Evolutionary conservation across 2,888 invertebrate genomes (phyloP).

Genomic region (Amitus sp.): DNA sequence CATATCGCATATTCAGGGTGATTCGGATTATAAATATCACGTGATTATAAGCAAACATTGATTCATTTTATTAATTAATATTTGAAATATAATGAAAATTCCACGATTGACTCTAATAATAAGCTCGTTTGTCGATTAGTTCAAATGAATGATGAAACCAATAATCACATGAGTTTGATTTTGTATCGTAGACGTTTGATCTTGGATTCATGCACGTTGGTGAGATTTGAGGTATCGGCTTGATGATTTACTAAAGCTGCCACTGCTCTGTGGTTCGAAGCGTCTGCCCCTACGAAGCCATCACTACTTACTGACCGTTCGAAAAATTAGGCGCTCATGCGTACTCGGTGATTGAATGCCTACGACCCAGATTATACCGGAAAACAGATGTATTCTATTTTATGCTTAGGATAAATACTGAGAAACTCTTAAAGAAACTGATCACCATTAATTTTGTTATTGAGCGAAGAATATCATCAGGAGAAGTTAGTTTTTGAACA

Average conservation of each 20-base stretch:
- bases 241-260: constrained; percentile 61
- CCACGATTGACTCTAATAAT: no score
- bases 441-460: no score
- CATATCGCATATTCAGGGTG: neutral
- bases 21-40: neutral
- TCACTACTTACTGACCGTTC: constrained; percentile 51
- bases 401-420: no score
- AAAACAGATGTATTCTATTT: neutral
- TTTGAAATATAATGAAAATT: no score
- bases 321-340: constrained; percentile 45
- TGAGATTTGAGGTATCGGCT: constrained; percentile 52
- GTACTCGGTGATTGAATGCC: constrained; percentile 17
- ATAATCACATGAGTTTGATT: no score
- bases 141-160: no score
- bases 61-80: neutral
- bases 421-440: no score
- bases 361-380: neutral
- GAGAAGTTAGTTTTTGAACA: no score
- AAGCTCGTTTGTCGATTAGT: no score
- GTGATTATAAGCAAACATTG: neutral
- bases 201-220: neutral
- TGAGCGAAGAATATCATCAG: no score
- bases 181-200: neutral
- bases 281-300: constrained; percentile 49
- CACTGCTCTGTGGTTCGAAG: constrained; percentile 50